Evolutionary conservation across 2,888 invertebrate species (phyloP).

Genomic region (Hydrotaea diabolus): DNA sequence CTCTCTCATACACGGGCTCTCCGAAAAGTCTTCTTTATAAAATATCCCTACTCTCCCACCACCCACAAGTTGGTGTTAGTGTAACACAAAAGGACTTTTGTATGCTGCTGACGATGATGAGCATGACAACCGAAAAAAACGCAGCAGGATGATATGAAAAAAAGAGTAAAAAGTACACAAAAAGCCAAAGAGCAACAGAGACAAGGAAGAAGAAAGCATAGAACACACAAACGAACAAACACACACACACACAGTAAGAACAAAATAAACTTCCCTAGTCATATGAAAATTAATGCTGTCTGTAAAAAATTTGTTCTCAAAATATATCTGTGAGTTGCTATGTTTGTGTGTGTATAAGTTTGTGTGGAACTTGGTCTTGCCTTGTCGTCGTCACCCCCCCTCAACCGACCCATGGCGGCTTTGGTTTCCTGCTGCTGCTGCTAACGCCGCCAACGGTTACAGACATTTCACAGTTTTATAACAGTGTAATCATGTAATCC

Average conservation of each 20-base stretch:
- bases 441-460: conserved; percentile 56
- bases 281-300: conserved; percentile 68
- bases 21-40: background rate
- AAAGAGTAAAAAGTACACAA: conserved; percentile 56
- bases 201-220: conserved; percentile 6
- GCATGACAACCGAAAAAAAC: conserved; percentile 33
- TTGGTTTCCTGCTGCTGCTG: conserved; percentile 24
- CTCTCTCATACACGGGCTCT: background rate
- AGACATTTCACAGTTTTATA: conserved; percentile 65
- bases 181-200: conserved; percentile 61
- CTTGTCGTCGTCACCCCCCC: background rate
- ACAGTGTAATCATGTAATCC: conserved; percentile 67
- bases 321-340: conserved; percentile 43
- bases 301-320: conserved; percentile 64
- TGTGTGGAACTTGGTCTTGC: background rate
- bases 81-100: conserved; percentile 12
- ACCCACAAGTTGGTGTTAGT: conserved; percentile 12
- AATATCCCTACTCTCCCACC: background rate
- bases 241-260: conserved; percentile 17
- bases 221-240: background rate
- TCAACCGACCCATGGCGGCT: background rate
- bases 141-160: background rate
- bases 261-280: conserved; percentile 64
- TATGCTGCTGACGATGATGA: conserved; percentile 4
- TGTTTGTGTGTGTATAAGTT: conserved; percentile 23